These are phyloP conservation scores for Alectura lathami DNA, from an alignment of 2,113 vertebrate genomes.

Conservation along the genomic window DNA sequence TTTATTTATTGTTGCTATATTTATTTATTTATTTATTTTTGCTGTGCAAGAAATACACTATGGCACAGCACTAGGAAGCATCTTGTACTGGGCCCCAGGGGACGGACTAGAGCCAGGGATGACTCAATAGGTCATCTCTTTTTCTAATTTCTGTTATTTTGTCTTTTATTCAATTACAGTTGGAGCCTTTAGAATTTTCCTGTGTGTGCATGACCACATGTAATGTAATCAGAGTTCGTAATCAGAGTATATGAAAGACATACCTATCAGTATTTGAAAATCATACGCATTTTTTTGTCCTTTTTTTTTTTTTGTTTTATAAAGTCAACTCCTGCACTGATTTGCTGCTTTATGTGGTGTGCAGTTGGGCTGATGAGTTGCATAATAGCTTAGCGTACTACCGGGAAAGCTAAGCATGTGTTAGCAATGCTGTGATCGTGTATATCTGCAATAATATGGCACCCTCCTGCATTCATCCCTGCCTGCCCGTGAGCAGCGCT, in stretches of 20 bases:
- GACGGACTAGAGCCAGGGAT: not conserved
- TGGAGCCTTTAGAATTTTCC: not conserved
- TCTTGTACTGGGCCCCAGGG: slow-evolving; percentile 20
- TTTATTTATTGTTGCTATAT: not conserved
- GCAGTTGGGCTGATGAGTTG: slow-evolving; percentile 26
- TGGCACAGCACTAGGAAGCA: not conserved
- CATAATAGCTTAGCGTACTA: slow-evolving; percentile 31
- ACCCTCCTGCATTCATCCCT: not conserved
- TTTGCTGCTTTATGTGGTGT: not conserved
- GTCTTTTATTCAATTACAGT: not conserved
- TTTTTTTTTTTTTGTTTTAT: not conserved
- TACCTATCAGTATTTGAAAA: not conserved
- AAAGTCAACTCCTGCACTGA: not conserved
- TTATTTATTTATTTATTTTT: not conserved
- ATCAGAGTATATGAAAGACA: fast-evolving
- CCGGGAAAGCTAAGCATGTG: not conserved
- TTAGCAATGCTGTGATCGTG: not conserved
- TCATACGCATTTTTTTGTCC: not conserved
- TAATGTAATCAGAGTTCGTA: too few species aligned
- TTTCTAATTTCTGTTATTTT: slow-evolving; percentile 2
- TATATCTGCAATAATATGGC: not conserved
- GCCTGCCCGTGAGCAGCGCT: fast-evolving
- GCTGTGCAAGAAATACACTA: not conserved
- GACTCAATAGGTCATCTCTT: slow-evolving; percentile 51
- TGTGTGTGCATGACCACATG: fast-evolving